Conservation (phyloP, 2,888 invertebrate species). For the Leptopilina syphax region DNA sequence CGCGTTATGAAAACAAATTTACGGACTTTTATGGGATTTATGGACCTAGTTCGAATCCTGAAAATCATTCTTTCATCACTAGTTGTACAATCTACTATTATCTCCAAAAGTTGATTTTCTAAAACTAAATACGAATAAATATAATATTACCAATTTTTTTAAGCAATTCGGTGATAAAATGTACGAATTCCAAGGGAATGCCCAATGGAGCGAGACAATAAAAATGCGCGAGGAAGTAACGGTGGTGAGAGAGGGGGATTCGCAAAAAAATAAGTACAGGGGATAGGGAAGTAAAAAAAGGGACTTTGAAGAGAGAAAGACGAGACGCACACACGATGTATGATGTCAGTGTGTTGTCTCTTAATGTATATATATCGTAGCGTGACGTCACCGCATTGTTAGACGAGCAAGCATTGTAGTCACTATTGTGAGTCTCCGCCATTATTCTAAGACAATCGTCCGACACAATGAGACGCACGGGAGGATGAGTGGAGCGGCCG, state of each 20-base stretch:
- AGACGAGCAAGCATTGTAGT: slow-evolving; percentile 77
- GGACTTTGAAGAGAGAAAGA: slow-evolving; percentile 63
- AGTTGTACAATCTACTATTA: no score
- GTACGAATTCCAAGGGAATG: not conserved
- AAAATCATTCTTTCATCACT: no score
- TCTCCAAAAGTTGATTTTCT: no score
- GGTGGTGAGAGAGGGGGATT: slow-evolving; percentile 29
- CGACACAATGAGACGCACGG: slow-evolving; percentile 76
- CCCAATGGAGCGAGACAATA: no score
- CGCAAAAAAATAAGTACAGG: slow-evolving; percentile 33
- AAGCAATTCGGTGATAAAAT: no score
- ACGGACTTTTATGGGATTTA: no score
- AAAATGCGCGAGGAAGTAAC: not conserved
- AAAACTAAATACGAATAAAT: no score
- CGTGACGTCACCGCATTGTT: slow-evolving; percentile 77
- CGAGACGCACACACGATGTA: slow-evolving; percentile 64
- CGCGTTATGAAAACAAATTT: no score
- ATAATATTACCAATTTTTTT: no score
- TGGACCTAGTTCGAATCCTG: no score
- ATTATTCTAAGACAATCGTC: slow-evolving; percentile 78
- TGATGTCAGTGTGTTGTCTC: slow-evolving; percentile 62
- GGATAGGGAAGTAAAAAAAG: slow-evolving; percentile 46
- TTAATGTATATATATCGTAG: slow-evolving; percentile 70
- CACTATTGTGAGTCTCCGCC: slow-evolving; percentile 77
- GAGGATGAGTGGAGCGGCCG: slow-evolving; percentile 69